phyloP scores from a whole-genome alignment of 1,140 invertebrate genomes.

The Copidosoma floridanum region DNA sequence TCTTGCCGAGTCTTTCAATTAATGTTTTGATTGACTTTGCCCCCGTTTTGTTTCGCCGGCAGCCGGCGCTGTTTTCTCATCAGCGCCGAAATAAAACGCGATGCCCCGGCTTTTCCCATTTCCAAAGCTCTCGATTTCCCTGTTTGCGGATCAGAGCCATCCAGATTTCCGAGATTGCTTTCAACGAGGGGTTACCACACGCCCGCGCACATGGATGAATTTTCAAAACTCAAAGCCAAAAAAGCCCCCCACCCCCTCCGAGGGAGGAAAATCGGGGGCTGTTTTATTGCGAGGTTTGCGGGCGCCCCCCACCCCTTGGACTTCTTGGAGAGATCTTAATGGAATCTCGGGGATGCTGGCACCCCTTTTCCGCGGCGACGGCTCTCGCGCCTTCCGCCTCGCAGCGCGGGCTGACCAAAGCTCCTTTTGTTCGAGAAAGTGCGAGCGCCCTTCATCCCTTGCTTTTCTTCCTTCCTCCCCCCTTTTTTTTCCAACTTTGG shows the following conservation, averaged over 20 bases:
- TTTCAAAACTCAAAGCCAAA: too few species aligned
- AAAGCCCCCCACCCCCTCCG: too few species aligned
- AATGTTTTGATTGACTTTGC: conserved; percentile 58
- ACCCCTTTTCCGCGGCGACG: conserved; percentile 27
- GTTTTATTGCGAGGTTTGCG: conserved; percentile 58
- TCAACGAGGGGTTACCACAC: too few species aligned
- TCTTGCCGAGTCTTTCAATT: conserved; percentile 57
- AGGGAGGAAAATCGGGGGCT: conserved; percentile 39
- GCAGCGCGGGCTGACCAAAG: conserved; percentile 21
- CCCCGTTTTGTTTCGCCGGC: conserved; percentile 13
- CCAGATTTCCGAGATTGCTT: not conserved
- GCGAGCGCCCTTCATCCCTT: too few species aligned
- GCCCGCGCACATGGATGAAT: too few species aligned
- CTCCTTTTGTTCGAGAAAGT: too few species aligned
- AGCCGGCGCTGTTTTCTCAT: too few species aligned
- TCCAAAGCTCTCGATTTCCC: conserved; percentile 27
- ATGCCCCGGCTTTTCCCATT: not conserved
- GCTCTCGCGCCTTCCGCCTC: not conserved
- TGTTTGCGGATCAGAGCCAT: conserved; percentile 17
- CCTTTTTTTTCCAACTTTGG: not conserved
- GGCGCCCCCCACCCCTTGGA: conserved; percentile 42
- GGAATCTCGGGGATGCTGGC: conserved; percentile 45
- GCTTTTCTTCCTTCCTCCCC: not conserved
- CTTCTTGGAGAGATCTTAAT: conserved; percentile 58
- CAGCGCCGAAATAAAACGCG: too few species aligned